Percentiles rank a stretch among this genome's conserved stretches.
These are phyloP conservation scores for Chaetodon trifascialis DNA, from an alignment of 2,113 vertebrate genomes.

Conservation along the genomic window DNA sequence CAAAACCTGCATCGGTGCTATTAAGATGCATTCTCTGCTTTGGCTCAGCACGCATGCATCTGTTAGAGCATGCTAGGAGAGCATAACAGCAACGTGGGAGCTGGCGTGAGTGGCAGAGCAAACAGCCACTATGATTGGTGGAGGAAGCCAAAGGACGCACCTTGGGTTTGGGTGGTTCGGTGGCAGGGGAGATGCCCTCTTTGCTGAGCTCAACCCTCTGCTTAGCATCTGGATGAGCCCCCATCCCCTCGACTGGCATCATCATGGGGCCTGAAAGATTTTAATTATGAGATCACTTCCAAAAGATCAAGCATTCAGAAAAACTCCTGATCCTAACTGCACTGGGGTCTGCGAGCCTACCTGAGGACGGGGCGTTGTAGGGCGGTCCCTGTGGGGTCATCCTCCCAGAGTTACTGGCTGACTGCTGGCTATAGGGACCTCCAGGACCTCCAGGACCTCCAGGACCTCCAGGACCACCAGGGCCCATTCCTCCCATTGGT, in stretches of 20 bases:
- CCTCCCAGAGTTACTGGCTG: constrained; percentile 88
- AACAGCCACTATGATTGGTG: constrained; percentile 27
- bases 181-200: constrained; percentile 37
- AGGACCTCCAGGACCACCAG: constrained; percentile 87
- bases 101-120: not conserved
- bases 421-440: constrained; percentile 90
- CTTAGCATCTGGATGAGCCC: constrained; percentile 63
- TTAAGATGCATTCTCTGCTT: not conserved
- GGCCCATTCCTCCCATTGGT: constrained; percentile 81
- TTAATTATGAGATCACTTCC: not conserved
- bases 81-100: not conserved
- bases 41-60: constrained; percentile 10
- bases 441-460: constrained; percentile 87
- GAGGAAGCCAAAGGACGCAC: constrained; percentile 42
- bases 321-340: not conserved
- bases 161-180: constrained; percentile 74
- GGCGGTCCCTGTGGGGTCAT: constrained; percentile 89
- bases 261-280: constrained; percentile 62
- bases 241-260: constrained; percentile 63
- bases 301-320: not conserved
- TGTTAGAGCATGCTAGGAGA: constrained; percentile 8
- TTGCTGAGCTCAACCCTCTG: constrained; percentile 69
- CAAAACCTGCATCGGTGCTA: not conserved
- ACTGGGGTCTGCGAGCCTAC: constrained; percentile 73
- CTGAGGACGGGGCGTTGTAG: constrained; percentile 89